phyloP scores from a whole-genome alignment of 2,113 vertebrate genomes.

The Solea senegalensis region DNA sequence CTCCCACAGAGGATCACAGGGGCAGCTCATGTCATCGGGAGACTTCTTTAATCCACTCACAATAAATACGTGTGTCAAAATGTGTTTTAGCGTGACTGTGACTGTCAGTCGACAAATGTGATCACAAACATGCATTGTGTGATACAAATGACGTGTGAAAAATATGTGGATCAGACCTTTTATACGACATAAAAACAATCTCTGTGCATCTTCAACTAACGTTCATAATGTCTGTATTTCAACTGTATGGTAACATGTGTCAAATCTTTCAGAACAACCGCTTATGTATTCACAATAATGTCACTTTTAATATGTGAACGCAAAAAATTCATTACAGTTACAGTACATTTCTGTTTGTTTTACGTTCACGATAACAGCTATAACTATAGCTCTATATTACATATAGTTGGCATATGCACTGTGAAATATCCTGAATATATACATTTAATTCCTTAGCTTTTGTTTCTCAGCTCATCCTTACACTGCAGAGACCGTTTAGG shows the following conservation, averaged over 20 bases:
- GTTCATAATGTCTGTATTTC: too few relatives aligned
- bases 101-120: too few relatives aligned
- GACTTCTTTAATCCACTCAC: conserved; percentile 46
- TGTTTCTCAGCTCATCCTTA: conserved; percentile 8
- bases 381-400: background rate
- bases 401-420: background rate
- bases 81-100: background rate
- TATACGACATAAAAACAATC: too few relatives aligned
- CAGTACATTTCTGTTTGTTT: background rate
- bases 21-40: conserved; percentile 24
- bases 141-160: conserved; percentile 24
- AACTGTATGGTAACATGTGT: too few relatives aligned
- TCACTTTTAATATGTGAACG: too few relatives aligned
- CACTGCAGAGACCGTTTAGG: conserved; percentile 29
- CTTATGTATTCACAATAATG: too few relatives aligned
- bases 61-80: conserved; percentile 34
- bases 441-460: background rate
- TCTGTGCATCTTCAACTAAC: too few relatives aligned
- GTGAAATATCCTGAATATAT: background rate
- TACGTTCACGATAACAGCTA: background rate
- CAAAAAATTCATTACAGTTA: background rate
- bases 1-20: background rate
- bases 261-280: too few relatives aligned
- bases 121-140: too few relatives aligned
- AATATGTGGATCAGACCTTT: background rate